phyloP scores from a whole-genome alignment of 1,140 invertebrate genomes.

The Drosophila neocordata region DNA sequence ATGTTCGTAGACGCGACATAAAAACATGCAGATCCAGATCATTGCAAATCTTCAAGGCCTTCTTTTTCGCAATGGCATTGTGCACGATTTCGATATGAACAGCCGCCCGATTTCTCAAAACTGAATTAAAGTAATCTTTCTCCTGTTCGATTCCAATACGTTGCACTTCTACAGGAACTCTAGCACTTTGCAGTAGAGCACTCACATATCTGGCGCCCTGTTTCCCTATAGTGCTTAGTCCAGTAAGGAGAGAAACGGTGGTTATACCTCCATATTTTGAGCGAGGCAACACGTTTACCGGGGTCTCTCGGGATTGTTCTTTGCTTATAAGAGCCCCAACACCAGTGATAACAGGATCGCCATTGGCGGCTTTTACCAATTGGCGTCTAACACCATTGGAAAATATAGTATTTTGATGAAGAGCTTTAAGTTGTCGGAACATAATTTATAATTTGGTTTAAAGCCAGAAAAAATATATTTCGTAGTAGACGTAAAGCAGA shows the following conservation, averaged over 20 bases:
- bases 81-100: conserved; percentile 60
- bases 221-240: conserved; percentile 53
- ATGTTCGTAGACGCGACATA: conserved; percentile 50
- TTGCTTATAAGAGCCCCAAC: conserved; percentile 29
- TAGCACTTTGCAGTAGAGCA: conserved; percentile 49
- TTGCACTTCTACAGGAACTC: conserved; percentile 62
- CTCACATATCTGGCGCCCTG: conserved; percentile 59
- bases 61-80: conserved; percentile 49
- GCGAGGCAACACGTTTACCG: conserved; percentile 41
- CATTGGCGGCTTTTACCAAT: background rate
- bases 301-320: conserved; percentile 7
- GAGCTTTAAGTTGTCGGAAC: conserved; percentile 7
- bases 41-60: conserved; percentile 52
- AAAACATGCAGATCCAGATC: conserved; percentile 66
- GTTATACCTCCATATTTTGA: conserved; percentile 65
- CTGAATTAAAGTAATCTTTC: conserved; percentile 60
- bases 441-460: conserved; percentile 18
- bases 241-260: conserved; percentile 55
- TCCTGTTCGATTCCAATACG: conserved; percentile 36
- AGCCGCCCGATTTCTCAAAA: conserved; percentile 61
- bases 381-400: background rate
- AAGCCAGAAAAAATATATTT: background rate
- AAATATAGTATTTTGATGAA: background rate
- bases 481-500: background rate
- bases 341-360: background rate